Base-by-base conservation (phyloP, 2,797 vertebrate genomes). In the Xiphorhynchus erythropygius region DNA sequence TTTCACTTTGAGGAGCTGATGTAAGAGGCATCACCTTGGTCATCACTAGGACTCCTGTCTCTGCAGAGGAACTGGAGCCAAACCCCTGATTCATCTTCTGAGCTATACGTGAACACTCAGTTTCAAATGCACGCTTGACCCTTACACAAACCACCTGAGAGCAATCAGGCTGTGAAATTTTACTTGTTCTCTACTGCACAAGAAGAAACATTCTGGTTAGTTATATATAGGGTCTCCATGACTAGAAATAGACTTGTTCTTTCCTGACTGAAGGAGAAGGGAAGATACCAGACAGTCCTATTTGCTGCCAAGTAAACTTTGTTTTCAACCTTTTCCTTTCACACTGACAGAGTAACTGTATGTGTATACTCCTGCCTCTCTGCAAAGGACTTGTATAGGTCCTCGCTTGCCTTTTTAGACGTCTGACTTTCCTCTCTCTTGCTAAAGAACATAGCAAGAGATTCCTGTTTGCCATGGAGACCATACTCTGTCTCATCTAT, bases 31-130 rank as follows among this genome's bases (percentile, higher is more conserved):
- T 73, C 25, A 23, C n/a, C 6, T 46, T 64, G 88, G 89, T 68
- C 90, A 92, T 71, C 53, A 23, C 60, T 37, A 37, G 68, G 30
- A 32, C 68, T 87, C 56, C 46, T 74, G 32, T 57, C 41, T 89
- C 64, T 62, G 63, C 67, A 87, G 25, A 52, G 24, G 41, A 85
- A 28, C 53, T 24, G 74, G 30, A 89, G 68, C 87, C 65, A 87
- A 87, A 90, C 23, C 7, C 50, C 68, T 92, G 71, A 87, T 85
- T 92, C 73, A 81, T 92, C 62, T 74, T 80, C 79, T 71, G 68
- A 91, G 82, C 23, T 63, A 32, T 30, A 62, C 0, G 0, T 44
- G 86, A 82, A 74, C 23, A 28, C 44, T 90, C 46, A 70, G 64
- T 57, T 84, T 90, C 70, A 71, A 93, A 71, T 0, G 0, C 44